These are phyloP conservation scores for Oreortyx pictus DNA, from an alignment of 2,797 vertebrate genomes.

Conservation along the genomic window DNA sequence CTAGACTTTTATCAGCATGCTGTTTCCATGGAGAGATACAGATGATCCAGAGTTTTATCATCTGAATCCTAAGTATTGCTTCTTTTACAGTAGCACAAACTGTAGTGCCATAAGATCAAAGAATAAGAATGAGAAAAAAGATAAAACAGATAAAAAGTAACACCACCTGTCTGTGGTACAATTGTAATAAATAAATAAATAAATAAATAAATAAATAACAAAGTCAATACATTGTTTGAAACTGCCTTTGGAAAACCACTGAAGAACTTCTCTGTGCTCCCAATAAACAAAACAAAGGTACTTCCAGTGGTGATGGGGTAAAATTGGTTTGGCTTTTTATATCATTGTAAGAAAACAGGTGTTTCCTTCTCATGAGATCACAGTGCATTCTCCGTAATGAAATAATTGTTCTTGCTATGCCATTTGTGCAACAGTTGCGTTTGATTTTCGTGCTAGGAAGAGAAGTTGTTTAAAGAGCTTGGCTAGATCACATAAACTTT, in stretches of 20 bases:
- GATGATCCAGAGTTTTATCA: neutral
- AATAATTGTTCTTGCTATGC: neutral
- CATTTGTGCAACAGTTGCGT: neutral
- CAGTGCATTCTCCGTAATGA: neutral
- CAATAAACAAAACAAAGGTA: neutral
- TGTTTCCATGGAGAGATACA: neutral
- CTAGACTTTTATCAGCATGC: neutral
- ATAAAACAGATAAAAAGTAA: conserved; percentile 16
- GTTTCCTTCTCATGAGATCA: neutral
- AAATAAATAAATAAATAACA: neutral
- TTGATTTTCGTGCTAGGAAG: neutral
- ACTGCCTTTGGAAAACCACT: neutral
- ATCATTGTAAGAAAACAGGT: neutral
- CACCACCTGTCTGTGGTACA: neutral
- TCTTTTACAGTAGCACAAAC: neutral
- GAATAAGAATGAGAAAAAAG: neutral
- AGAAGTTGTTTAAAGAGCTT: neutral
- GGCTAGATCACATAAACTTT: neutral
- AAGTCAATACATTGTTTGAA: neutral
- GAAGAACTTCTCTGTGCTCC: neutral
- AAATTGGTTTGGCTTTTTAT: neutral
- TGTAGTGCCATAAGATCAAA: neutral
- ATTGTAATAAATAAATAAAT: neutral
- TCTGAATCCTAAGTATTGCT: neutral
- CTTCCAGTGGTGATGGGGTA: neutral